A percentile compares a stretch with the other conserved stretches of the same genome.
phyloP scores from a whole-genome alignment of 2,113 vertebrate species.

The Recurvirostra avosetta region DNA sequence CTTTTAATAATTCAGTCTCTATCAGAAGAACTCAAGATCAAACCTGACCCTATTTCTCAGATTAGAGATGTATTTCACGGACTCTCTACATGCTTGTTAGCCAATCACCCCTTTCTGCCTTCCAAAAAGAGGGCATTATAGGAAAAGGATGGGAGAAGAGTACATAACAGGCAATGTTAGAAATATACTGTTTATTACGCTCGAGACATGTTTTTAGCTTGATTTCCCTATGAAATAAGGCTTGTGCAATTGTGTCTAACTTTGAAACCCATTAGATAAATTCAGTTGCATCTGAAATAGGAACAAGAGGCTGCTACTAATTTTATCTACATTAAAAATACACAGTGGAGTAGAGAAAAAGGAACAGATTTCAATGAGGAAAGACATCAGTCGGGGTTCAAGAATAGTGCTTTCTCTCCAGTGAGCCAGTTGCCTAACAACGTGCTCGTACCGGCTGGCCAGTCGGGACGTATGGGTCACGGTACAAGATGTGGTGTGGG shows the following conservation, averaged over 20 bases:
- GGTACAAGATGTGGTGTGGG: background rate
- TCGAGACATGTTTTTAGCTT: background rate
- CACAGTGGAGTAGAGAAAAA: background rate
- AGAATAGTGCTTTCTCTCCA: background rate
- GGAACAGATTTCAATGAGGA: background rate
- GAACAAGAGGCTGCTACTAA: background rate
- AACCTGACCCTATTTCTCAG: conserved; percentile 25
- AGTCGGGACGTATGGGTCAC: rapidly evolving
- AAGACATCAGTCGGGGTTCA: background rate
- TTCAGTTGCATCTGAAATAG: background rate
- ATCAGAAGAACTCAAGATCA: conserved; percentile 49
- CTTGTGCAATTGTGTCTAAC: background rate
- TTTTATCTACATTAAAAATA: background rate
- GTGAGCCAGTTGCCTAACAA: background rate
- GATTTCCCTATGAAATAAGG: background rate
- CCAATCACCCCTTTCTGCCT: background rate
- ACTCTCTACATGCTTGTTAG: background rate
- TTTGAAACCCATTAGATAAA: background rate
- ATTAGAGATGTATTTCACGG: background rate
- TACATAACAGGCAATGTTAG: background rate
- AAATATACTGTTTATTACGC: background rate
- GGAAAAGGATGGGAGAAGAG: background rate
- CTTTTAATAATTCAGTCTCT: conserved; percentile 53
- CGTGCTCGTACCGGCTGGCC: rapidly evolving
- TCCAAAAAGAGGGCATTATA: background rate